A percentile compares a stretch with the other conserved stretches of the same genome.
Conservation (phyloP, 2,888 invertebrate species). For the Andricus curvator region DNA sequence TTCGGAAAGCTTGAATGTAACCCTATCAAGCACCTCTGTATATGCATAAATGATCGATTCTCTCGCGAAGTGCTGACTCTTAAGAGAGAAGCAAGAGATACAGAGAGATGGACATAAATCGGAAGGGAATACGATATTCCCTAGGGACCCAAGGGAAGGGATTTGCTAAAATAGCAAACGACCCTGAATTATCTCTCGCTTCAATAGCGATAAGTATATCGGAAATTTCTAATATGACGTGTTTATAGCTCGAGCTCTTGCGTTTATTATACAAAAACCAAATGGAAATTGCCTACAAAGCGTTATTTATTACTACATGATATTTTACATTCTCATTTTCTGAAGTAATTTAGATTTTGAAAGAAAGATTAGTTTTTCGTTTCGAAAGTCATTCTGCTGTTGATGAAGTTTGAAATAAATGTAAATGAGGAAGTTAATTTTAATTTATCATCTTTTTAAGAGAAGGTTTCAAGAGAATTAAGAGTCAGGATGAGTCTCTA, state of each 20-base stretch:
- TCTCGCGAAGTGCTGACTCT: conserved; percentile 30
- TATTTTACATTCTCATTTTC: not conserved
- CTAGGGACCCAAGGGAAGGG: not conserved
- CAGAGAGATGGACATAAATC: conserved; percentile 24
- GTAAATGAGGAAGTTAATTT: not conserved
- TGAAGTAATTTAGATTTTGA: not conserved
- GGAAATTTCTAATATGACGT: not conserved
- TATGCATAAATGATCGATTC: conserved; percentile 31
- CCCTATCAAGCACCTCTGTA: conserved; percentile 38
- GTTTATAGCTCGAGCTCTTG: not conserved
- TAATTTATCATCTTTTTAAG: not conserved
- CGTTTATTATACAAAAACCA: not conserved
- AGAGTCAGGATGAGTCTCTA: not conserved
- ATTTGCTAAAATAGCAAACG: conserved; percentile 25
- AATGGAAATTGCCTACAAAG: not conserved
- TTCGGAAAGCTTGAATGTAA: conserved; percentile 37
- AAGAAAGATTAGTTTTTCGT: not conserved
- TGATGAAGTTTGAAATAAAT: conserved; percentile 7
- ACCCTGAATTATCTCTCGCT: conserved; percentile 11
- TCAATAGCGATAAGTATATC: not conserved
- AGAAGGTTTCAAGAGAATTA: not conserved
- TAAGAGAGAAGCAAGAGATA: not conserved
- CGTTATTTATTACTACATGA: not conserved
- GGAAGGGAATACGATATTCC: conserved; percentile 23
- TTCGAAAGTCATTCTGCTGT: not conserved